Evolutionary conservation across 2,797 vertebrate genomes (phyloP).

Genomic region (Alosa sapidissima): DNA sequence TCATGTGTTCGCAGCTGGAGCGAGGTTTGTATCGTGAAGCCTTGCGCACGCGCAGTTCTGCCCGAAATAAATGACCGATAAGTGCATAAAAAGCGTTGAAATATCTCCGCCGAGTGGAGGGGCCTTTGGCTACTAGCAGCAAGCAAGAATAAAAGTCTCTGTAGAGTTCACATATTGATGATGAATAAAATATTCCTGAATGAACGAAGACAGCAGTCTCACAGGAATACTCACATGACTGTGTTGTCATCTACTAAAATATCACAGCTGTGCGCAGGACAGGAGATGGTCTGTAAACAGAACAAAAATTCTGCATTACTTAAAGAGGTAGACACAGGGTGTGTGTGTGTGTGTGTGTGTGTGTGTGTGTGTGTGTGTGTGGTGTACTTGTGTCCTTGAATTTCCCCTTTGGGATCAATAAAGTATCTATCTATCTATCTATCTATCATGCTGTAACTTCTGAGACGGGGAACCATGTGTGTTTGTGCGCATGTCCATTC

Average conservation of each 20-base stretch:
- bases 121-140: not conserved
- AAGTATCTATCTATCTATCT: no score
- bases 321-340: not conserved
- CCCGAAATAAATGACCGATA: no score
- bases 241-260: conserved; percentile 99
- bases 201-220: conserved; percentile 35
- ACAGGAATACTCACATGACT: conserved; percentile 90
- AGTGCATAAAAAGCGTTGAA: no score
- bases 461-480: no score
- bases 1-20: no score
- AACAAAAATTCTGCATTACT: conserved; percentile 22
- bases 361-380: not conserved
- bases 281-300: conserved; percentile 91
- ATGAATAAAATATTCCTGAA: not conserved
- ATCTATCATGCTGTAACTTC: no score
- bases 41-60: no score
- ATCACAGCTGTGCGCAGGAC: conserved; percentile 99
- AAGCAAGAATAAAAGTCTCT: not conserved
- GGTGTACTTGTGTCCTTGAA: not conserved
- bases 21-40: no score
- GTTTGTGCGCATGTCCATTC: no score
- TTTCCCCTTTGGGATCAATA: no score
- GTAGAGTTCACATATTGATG: not conserved
- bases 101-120: no score
- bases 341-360: not conserved